These are phyloP conservation scores for Hydractinia echinata DNA, from an alignment of 30 jellyfish, hydroid and myxozoan species.

Conservation along the genomic window DNA sequence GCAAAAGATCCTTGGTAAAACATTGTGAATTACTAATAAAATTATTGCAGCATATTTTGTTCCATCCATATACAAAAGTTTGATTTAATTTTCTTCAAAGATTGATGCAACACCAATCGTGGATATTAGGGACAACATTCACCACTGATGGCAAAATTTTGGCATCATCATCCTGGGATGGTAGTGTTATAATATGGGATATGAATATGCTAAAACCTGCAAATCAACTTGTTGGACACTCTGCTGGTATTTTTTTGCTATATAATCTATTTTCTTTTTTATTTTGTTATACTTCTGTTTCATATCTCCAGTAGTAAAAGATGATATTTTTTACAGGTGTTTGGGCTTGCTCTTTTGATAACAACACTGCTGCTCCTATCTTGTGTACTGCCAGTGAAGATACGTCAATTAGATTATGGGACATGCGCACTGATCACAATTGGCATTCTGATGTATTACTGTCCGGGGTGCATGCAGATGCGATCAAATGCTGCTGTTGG, in stretches of 20 bases:
- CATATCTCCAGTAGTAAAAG: background rate
- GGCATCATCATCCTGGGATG: slow-evolving; percentile 88
- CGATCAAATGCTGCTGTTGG: slow-evolving; percentile 77
- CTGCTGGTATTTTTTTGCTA: slow-evolving; percentile 4
- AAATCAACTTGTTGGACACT: slow-evolving; percentile 55
- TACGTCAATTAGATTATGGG: slow-evolving; percentile 69
- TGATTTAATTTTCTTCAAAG: background rate
- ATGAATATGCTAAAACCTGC: slow-evolving; percentile 43
- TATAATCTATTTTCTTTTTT: background rate
- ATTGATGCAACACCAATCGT: slow-evolving; percentile 56
- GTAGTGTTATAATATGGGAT: slow-evolving; percentile 67
- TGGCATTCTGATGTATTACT: slow-evolving; percentile 53
- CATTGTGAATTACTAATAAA: too few species aligned
- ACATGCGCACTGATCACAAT: slow-evolving; percentile 48
- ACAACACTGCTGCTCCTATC: slow-evolving; percentile 25
- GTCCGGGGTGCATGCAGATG: slow-evolving; percentile 82
- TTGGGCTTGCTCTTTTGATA: slow-evolving; percentile 59
- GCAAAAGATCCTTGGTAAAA: too few species aligned
- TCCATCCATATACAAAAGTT: too few species aligned
- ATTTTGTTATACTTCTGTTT: background rate
- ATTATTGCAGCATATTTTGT: too few species aligned
- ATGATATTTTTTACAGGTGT: slow-evolving; percentile 42
- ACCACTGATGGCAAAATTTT: slow-evolving; percentile 41
- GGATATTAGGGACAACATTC: slow-evolving; percentile 73
- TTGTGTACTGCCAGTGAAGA: slow-evolving; percentile 85